These are phyloP conservation scores for Umimayanthus chanpuru DNA, from an alignment of 92 coral and sea anemone species.

Conservation along the genomic window DNA sequence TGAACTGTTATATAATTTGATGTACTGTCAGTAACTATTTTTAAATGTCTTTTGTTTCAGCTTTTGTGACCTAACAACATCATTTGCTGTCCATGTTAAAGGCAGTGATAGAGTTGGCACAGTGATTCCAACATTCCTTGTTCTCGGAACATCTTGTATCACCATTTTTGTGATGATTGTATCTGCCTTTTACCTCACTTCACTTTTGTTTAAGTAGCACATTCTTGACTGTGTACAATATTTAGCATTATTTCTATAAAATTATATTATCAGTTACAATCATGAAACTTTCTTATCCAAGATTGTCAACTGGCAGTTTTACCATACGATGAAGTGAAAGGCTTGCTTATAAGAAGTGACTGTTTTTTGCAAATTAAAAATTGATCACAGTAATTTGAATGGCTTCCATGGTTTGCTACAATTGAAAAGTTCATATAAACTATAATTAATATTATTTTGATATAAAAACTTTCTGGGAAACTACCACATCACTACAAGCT, in stretches of 20 bases:
- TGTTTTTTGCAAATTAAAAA: too few relatives aligned
- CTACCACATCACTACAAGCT: too few relatives aligned
- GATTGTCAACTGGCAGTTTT: not conserved
- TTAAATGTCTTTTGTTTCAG: constrained; percentile 43
- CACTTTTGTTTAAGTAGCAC: constrained; percentile 33
- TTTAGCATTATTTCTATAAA: too few relatives aligned
- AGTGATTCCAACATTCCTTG: constrained; percentile 80
- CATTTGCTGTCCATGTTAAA: constrained; percentile 84
- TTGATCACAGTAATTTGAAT: too few relatives aligned
- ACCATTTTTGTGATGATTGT: constrained; percentile 47
- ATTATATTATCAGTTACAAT: not conserved
- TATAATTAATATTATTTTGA: too few relatives aligned
- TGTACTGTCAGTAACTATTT: not conserved
- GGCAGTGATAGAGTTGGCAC: constrained; percentile 35
- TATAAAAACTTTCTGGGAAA: too few relatives aligned
- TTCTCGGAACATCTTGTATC: constrained; percentile 81
- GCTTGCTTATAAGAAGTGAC: not conserved
- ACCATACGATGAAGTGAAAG: not conserved
- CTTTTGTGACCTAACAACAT: constrained; percentile 80
- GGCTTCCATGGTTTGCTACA: too few relatives aligned
- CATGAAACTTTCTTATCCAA: not conserved
- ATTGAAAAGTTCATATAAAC: too few relatives aligned
- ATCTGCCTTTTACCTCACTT: constrained; percentile 42
- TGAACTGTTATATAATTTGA: too few relatives aligned
- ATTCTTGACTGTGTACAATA: not conserved